A percentile compares a stretch with the other conserved stretches of the same genome.
These are phyloP conservation scores for Selene dorsalis DNA, from an alignment of 2,797 vertebrate species.

Conservation along the genomic window DNA sequence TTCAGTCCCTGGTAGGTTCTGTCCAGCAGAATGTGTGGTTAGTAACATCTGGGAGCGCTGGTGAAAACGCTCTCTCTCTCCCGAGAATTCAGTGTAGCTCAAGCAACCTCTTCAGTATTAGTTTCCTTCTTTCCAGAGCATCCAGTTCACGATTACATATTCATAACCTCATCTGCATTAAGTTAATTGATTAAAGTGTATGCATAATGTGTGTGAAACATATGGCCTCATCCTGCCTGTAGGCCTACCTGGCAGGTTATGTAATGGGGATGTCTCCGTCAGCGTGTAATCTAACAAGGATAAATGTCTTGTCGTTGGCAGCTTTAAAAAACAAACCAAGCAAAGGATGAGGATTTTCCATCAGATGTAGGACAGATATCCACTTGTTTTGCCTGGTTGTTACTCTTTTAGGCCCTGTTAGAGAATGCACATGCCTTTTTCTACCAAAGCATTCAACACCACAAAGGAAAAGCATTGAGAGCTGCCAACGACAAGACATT, in stretches of 20 bases:
- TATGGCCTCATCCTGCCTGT: constrained; percentile 31
- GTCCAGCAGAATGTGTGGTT: neutral
- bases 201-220: constrained; percentile 51
- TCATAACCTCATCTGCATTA: constrained; percentile 49
- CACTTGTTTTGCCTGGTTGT: neutral
- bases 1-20: constrained; percentile 20
- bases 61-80: constrained; percentile 21
- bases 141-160: constrained; percentile 44
- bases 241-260: constrained; percentile 39
- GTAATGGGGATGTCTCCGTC: constrained; percentile 28
- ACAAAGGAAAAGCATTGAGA: constrained; percentile 23
- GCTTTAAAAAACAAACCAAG: no score
- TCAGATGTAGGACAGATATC: constrained; percentile 13
- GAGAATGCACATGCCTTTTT: constrained; percentile 27
- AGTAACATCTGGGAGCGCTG: constrained; percentile 40
- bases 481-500: constrained; percentile 18
- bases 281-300: constrained; percentile 29
- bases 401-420: constrained; percentile 35
- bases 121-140: constrained; percentile 38
- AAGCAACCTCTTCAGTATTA: constrained; percentile 37
- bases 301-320: no score
- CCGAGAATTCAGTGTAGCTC: constrained; percentile 24
- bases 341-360: neutral
- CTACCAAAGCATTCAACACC: constrained; percentile 19
- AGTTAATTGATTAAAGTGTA: constrained; percentile 40